A percentile compares a stretch with the other conserved stretches of the same genome.
Conservation (phyloP, 2,113 vertebrate genomes). For the Zootoca vivipara region DNA sequence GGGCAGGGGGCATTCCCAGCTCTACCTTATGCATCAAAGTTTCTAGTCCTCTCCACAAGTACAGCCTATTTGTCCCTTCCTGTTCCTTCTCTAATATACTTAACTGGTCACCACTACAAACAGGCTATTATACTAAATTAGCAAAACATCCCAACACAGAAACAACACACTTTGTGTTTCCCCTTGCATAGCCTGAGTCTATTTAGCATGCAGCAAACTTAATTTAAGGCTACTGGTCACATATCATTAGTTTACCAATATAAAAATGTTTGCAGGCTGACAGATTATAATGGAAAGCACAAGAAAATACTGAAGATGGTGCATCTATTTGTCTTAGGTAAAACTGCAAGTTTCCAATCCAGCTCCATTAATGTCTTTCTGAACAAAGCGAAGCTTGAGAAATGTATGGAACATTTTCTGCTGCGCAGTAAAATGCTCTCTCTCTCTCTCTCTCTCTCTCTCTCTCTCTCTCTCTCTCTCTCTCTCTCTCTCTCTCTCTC, state of each 20-base stretch:
- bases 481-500: no score
- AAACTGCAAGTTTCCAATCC: not conserved
- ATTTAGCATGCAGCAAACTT: constrained; percentile 22
- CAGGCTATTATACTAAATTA: not conserved
- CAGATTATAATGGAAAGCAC: not conserved
- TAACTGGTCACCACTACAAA: not conserved
- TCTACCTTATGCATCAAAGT: not conserved
- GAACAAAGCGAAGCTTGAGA: constrained; percentile 58
- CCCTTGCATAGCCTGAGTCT: not conserved
- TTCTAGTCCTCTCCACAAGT: not conserved
- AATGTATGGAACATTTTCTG: constrained; percentile 40
- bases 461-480: no score
- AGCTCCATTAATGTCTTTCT: constrained; percentile 38
- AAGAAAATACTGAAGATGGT: constrained; percentile 11
- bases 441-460: no score
- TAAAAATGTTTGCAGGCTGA: constrained; percentile 7
- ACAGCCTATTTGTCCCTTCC: not conserved
- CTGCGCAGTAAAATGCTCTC: constrained; percentile 42
- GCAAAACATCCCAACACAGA: not conserved
- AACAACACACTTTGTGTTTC: not conserved
- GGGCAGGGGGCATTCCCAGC: no score
- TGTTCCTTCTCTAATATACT: not conserved
- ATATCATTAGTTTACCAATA: constrained; percentile 8
- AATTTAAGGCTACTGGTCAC: not conserved
- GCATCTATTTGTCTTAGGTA: constrained; percentile 34